These are phyloP conservation scores for Parus major DNA, from an alignment of 2,113 vertebrate species.

Conservation along the genomic window DNA sequence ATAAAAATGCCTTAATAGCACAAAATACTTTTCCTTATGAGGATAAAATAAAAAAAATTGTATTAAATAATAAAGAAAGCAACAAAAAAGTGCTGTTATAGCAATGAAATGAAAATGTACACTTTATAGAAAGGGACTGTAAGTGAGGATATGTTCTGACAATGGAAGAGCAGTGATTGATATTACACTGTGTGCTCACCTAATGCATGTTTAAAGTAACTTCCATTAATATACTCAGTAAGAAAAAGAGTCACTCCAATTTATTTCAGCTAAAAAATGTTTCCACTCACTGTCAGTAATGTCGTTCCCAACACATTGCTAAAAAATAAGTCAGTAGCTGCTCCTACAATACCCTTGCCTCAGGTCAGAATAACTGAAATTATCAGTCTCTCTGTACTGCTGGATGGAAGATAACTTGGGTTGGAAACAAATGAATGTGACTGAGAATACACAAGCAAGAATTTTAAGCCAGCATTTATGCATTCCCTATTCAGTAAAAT, in stretches of 20 bases:
- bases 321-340: neutral
- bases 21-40: neutral
- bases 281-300: neutral
- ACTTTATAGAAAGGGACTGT: neutral
- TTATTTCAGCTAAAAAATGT: slow-evolving; percentile 14
- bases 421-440: neutral
- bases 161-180: neutral
- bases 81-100: neutral
- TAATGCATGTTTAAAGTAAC: neutral
- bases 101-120: neutral
- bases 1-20: neutral
- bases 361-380: slow-evolving; percentile 32
- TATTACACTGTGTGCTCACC: neutral
- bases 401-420: neutral
- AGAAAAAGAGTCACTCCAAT: slow-evolving; percentile 5
- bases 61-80: neutral
- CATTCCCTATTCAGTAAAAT: neutral
- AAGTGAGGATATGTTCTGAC: neutral
- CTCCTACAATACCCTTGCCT: neutral
- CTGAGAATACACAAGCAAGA: neutral
- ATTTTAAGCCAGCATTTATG: neutral
- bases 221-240: neutral
- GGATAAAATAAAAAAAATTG: neutral
- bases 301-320: neutral
- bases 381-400: neutral